A percentile compares a stretch with the other conserved stretches of the same genome.
Conservation (phyloP, 2,797 vertebrate species). For the Echiichthys vipera region DNA sequence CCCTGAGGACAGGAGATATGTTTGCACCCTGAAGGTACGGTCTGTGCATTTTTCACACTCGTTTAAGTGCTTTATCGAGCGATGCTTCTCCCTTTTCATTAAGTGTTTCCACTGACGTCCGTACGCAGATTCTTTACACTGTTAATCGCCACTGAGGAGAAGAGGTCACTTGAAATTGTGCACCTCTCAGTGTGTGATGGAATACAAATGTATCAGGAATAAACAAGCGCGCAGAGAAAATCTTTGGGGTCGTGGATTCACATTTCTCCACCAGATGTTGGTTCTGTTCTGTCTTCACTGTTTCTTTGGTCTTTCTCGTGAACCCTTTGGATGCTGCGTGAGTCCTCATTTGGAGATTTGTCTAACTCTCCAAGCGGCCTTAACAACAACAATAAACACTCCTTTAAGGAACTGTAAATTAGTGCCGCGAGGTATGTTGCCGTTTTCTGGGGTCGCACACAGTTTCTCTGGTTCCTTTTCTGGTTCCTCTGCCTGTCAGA, state of each 20-base stretch:
- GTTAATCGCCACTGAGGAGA: not conserved
- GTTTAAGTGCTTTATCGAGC: slow-evolving; percentile 50
- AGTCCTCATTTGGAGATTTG: slow-evolving; percentile 47
- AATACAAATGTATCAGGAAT: slow-evolving; percentile 22
- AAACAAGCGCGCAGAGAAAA: slow-evolving; percentile 6
- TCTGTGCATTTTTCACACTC: slow-evolving; percentile 25
- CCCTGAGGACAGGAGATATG: slow-evolving; percentile 60
- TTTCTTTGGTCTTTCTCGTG: slow-evolving; percentile 8
- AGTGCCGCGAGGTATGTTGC: slow-evolving; percentile 41
- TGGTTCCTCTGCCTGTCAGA: slow-evolving; percentile 38
- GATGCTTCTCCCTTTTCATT: slow-evolving; percentile 31
- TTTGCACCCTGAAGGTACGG: slow-evolving; percentile 61
- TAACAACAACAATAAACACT: slow-evolving; percentile 1
- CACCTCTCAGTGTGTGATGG: slow-evolving; percentile 24
- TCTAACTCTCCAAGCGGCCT: slow-evolving; percentile 15
- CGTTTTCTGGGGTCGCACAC: slow-evolving; percentile 39
- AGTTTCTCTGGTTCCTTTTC: not conserved
- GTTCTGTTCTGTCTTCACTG: not conserved
- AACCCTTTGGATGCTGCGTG: not conserved
- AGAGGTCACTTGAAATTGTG: slow-evolving; percentile 35
- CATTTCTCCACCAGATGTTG: slow-evolving; percentile 16
- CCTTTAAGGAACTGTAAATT: slow-evolving; percentile 38
- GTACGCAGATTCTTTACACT: slow-evolving; percentile 10
- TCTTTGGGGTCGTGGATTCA: slow-evolving; percentile 20
- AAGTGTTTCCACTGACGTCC: slow-evolving; percentile 31